Evolutionary conservation across 2,113 vertebrate genomes (phyloP).

Genomic region (Cisticola juncidis): DNA sequence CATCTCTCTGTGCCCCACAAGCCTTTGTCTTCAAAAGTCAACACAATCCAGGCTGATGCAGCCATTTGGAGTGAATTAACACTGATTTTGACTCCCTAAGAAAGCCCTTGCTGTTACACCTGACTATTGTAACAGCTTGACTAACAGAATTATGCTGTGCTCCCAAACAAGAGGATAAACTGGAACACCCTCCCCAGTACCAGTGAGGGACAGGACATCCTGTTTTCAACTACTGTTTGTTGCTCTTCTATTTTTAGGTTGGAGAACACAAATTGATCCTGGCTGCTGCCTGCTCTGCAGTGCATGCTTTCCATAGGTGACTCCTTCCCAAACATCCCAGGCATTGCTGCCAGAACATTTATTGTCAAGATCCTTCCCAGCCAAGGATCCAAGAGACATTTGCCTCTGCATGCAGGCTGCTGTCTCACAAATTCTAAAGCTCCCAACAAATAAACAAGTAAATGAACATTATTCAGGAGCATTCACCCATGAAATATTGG

Average conservation of each 20-base stretch:
- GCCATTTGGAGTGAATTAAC: not conserved
- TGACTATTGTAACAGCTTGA: not conserved
- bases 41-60: not conserved
- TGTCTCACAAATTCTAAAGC: not conserved
- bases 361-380: not conserved
- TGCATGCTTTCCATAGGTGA: not conserved
- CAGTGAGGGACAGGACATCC: not conserved
- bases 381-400: not conserved
- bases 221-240: not conserved
- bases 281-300: not conserved
- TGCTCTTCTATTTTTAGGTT: not conserved
- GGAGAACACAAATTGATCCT: not conserved
- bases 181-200: not conserved
- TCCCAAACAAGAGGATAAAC: not conserved
- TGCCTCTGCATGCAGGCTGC: rapidly evolving
- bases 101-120: not conserved
- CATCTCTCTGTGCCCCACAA: not conserved
- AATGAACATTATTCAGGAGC: not conserved
- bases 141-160: not conserved
- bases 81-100: not conserved
- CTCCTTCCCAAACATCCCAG: not conserved
- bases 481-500: not conserved
- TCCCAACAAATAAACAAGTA: not conserved
- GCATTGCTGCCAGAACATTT: not conserved
- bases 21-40: not conserved